Base-by-base conservation (phyloP, 2,888 invertebrate species). In the Hirtodrosophila histrioides region DNA sequence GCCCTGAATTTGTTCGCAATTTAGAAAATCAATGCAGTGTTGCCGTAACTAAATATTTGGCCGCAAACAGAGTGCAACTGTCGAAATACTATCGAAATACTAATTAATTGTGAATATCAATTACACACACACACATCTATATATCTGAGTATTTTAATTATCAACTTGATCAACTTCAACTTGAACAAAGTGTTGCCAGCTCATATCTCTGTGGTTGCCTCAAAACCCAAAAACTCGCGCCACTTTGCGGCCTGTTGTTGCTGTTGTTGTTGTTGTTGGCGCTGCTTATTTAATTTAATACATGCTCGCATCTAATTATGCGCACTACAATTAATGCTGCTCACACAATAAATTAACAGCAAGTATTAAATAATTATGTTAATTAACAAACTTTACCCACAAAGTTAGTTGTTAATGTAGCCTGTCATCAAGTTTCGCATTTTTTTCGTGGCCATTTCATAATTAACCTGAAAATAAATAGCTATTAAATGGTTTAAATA, bases 401-500 rank as follows among this genome's bases (percentile, higher is more conserved):
- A 48, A 68, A 76, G 84, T 70, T 68, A 63, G 67, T 67, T 78
- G 72, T 70, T 80, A 86, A 81, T 84, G 43, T 51, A 71, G 53
- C 53, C 41, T 46, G 56, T 63, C 62, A 55, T 53, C 54, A 50
- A 33, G 45, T 57, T 35, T 23, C 5, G n/a, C n/a, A n/a, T 9
- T 10, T 36, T 63, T 60, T 55, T 45, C 12, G 9, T 23, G 3
- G 17, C 5, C 63, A 27, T 56, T 55, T 51, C 44, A 54, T 88
- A 88, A 86, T 84, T 75, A 88, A 83, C 86, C 71, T 48, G 45
- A 24, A 55, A 66, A 74, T 75, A 88, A 80, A 88, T 69, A 65
- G 67, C 74, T 48, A 69, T 88, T 79, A 75, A 86, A 83, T 75
- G 75, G 50, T 58, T 84, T 79, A 75, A 84, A 86, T 83, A 86